Base-by-base conservation (phyloP, 2,888 invertebrate genomes). In the Salticus scenicus region DNA sequence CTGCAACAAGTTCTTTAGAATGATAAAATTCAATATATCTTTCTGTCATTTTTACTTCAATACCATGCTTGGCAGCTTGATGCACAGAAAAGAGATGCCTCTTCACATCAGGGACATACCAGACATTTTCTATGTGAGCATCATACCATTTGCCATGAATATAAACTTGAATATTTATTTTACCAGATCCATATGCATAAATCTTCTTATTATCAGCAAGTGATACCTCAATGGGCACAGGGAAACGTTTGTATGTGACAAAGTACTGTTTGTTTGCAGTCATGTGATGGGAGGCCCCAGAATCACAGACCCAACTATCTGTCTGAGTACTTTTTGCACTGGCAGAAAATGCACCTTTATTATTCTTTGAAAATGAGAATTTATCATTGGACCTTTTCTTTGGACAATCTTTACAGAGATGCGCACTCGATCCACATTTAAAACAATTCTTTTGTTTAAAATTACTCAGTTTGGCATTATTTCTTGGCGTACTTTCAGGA, bases 101-200 rank as follows among this genome's bases (percentile, higher is more conserved):
- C 17, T 17, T 2, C 17, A 41, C 67, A 47, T 66, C 76, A 14
- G 76, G 76, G 20, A 66, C 75, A 27, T 37, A 75, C 75, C 75
- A 75, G 33, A 69, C 69, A 69, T 69, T 69, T 69, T 69, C 24
- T 42, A 71, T 47, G 31, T 71, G 17, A 42, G 71, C 41, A 42
- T 27, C 37, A 51, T 41, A 71, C 70, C 71, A 71, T 71, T 71
- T 30, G 31, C 47, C 28, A 24, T 71, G 47, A 27, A 71, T 28
- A 41, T 27, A 71, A 10, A 71, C 28, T 71, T 71, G 42, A 41
- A 42, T 47, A n/a, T 42, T 47, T 17, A 71, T 20, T 28, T 42
- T 24, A 10, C 24, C 42, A 42, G 71, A 41, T 27, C 71, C 71
- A 71, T 71, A 71, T 42, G 71, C 42, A 71, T 42, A 71, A 17